These are phyloP conservation scores for Yponomeuta malinellus DNA, from an alignment of 2,888 invertebrate species.

Conservation along the genomic window DNA sequence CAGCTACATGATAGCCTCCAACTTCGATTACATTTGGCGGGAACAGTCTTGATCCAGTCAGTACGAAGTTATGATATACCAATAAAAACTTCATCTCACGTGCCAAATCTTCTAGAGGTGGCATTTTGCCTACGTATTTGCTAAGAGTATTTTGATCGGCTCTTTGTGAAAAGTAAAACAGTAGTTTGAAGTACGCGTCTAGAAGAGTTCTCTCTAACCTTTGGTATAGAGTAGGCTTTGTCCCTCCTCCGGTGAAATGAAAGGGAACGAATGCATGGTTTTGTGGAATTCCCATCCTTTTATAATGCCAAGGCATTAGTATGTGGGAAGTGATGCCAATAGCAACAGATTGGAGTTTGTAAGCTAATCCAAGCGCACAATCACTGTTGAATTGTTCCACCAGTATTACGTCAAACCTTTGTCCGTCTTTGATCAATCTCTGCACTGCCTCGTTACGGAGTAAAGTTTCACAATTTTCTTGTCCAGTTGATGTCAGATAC, in stretches of 20 bases:
- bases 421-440: slow-evolving; percentile 44
- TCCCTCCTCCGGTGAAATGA: slow-evolving; percentile 67
- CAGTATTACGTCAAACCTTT: slow-evolving; percentile 76
- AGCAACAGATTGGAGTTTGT: slow-evolving; percentile 72
- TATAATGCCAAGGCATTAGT: slow-evolving; percentile 74
- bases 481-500: slow-evolving; percentile 34
- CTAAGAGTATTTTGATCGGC: slow-evolving; percentile 42
- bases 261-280: slow-evolving; percentile 76
- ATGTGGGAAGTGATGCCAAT: slow-evolving; percentile 73
- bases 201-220: slow-evolving; percentile 59
- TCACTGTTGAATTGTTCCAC: slow-evolving; percentile 77
- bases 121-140: slow-evolving; percentile 60
- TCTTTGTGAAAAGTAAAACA: slow-evolving; percentile 37
- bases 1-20: slow-evolving; percentile 75
- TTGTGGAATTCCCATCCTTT: slow-evolving; percentile 72
- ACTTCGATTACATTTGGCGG: slow-evolving; percentile 78
- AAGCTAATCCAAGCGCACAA: slow-evolving; percentile 75
- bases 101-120: slow-evolving; percentile 66
- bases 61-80: slow-evolving; percentile 76
- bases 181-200: slow-evolving; percentile 27
- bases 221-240: slow-evolving; percentile 63
- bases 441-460: slow-evolving; percentile 48
- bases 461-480: slow-evolving; percentile 40
- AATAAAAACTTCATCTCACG: slow-evolving; percentile 73
- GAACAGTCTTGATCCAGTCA: slow-evolving; percentile 75